A percentile compares a stretch with the other conserved stretches of the same genome.
Evolutionary conservation across 2,888 invertebrate species (phyloP).

Genomic region (Protodeltote pygarga): DNA sequence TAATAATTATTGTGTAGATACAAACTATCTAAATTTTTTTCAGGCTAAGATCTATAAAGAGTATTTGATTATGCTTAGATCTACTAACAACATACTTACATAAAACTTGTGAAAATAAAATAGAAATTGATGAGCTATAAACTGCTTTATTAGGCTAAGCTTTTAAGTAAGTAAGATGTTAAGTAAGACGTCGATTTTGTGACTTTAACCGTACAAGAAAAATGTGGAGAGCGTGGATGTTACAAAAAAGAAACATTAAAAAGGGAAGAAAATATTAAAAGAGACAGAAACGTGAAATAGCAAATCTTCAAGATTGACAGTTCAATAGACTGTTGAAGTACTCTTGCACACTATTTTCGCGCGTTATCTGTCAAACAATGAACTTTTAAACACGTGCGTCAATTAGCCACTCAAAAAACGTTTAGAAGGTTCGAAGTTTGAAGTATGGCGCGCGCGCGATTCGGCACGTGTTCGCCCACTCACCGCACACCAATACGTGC

Average conservation of each 20-base stretch:
- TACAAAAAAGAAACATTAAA: not conserved
- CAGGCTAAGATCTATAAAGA: too few relatives aligned
- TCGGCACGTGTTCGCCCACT: constrained; percentile 69
- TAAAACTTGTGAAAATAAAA: too few relatives aligned
- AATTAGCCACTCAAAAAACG: constrained; percentile 63
- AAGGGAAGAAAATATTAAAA: not conserved
- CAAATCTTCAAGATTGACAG: constrained; percentile 22
- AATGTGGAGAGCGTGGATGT: not conserved
- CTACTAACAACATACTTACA: too few relatives aligned
- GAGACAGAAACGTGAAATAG: constrained; percentile 6
- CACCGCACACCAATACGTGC: constrained; percentile 38
- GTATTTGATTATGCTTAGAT: too few relatives aligned
- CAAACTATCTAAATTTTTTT: too few relatives aligned
- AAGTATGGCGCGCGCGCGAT: constrained; percentile 58
- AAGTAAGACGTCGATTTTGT: not conserved
- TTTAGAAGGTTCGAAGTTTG: constrained; percentile 47
- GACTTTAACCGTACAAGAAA: not conserved
- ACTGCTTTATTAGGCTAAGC: too few relatives aligned
- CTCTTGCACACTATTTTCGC: constrained; percentile 42
- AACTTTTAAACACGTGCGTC: constrained; percentile 64
- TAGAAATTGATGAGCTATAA: too few relatives aligned
- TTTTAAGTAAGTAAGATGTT: too few relatives aligned
- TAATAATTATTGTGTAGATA: too few relatives aligned
- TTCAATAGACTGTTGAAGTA: constrained; percentile 27
- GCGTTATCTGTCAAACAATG: constrained; percentile 55